Evolutionary conservation across 2,113 vertebrate genomes (phyloP), one percentile per base, ranked within the genome.

Genomic region (Pagrus major): DNA sequence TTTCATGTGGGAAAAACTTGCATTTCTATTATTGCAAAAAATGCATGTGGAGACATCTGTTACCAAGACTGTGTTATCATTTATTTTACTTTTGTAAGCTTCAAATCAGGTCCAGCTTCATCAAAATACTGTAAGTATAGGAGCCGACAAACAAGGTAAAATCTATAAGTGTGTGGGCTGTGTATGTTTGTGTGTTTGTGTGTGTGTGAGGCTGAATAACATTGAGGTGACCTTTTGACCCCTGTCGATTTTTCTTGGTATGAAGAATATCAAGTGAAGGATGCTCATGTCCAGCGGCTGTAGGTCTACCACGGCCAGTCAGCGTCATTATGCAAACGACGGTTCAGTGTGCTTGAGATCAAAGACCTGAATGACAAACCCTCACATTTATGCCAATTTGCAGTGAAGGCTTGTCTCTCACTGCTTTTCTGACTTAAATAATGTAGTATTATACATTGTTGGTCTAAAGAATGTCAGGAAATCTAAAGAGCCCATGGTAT

Each of bases 221-320:
- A 4, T 15, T 47, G 33, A 58, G 2, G 3, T 61, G 61, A 58
- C 68, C 61, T 76, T 56, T 58, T 80, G 15, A 65, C 35, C 61
- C 49, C 20, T 49, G 69, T 51, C 59, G 51, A 79, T 76, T 75
- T 67, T n/a, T 67, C 27, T 27, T 69, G 63, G 11, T 56, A 25
- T 63, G 27, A 69, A 72, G 59, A 59, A 60, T 72, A 47, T 58
- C 2, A 6, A 52, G 3, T 46, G 33, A 78, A 55, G 37, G n/a
- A 29, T 63, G 44, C 39, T 58, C 29, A 33, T 67, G 37, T 52
- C 27, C 29, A 64, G 27, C 20, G 1, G 59, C 35, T 81, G 51
- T 2, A n/a, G n/a, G n/a, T n/a, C n/a, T n/a, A 6, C 5, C 25
- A 33, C 33, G 76, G 7, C 20, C 33, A 29, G 31, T 31, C 23